phyloP scores from a whole-genome alignment of 2,888 invertebrate species.

The Prosopocoilus inquinatus region DNA sequence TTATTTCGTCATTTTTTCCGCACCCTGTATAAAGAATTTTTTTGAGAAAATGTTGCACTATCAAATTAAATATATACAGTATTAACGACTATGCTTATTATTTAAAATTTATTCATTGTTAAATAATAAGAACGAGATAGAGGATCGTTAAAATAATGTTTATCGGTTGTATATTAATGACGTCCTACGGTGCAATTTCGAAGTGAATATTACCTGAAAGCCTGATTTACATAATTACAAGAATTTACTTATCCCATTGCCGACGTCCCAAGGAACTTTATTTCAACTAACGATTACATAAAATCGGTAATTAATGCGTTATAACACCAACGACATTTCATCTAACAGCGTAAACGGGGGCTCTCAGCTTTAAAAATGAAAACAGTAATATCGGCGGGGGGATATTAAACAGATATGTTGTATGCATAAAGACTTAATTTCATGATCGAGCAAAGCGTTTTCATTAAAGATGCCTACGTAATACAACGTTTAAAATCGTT shows the following conservation, averaged over 20 bases:
- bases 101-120: too few relatives aligned
- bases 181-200: slow-evolving; percentile 4
- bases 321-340: not conserved
- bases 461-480: slow-evolving; percentile 11
- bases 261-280: not conserved
- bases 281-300: slow-evolving; percentile 1
- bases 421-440: slow-evolving; percentile 18
- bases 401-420: slow-evolving; percentile 6
- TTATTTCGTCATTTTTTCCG: too few relatives aligned
- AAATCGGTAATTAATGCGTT: not conserved
- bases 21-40: too few relatives aligned
- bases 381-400: not conserved
- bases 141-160: not conserved
- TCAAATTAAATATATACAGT: too few relatives aligned
- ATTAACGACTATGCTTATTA: too few relatives aligned
- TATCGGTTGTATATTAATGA: slow-evolving; percentile 1
- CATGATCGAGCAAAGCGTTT: slow-evolving; percentile 10
- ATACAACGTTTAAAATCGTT: slow-evolving; percentile 3
- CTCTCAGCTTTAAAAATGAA: not conserved
- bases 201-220: slow-evolving; percentile 8
- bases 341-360: not conserved
- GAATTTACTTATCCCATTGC: slow-evolving; percentile 6
- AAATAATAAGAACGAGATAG: not conserved
- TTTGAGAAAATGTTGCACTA: too few relatives aligned
- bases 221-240: slow-evolving; percentile 13